Base-by-base conservation (phyloP, 2,888 invertebrate species). In the Lampropteryx suffumata region DNA sequence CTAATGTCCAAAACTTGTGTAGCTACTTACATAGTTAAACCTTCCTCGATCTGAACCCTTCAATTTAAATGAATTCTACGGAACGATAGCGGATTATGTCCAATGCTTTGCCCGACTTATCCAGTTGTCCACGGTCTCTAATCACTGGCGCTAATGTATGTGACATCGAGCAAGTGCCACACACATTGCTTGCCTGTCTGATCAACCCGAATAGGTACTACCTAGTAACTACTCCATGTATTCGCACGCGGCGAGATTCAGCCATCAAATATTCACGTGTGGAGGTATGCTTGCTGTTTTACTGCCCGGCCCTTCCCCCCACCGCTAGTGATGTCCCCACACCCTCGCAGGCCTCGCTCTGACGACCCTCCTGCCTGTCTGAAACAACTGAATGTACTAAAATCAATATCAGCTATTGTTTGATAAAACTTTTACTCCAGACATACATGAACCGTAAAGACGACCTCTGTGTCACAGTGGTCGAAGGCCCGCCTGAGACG, bases 211-310 rank as follows among this genome's bases (percentile, higher is more conserved):
- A 65, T 73, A 70, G 73, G 58, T 61, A n/a, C n/a, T n/a, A n/a
- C n/a, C n/a, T n/a, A n/a, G n/a, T n/a, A n/a, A n/a, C n/a, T n/a
- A n/a, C n/a, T n/a, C n/a, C n/a, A 64, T 71, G 73, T 71, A 75
- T 73, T 73, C 69, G 72, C 79, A 73, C 79, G 79, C 79, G 79
- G 78, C 77, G 84, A 85, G 86, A 87, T 86, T 84, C 82, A 76
- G 71, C 71, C 82, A 89, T 89, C 82, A 87, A 89, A 89, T 86
- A 89, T 89, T 89, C 85, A 89, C 85, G 80, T 82, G 82, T 80
- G 82, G 82, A 80, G 84, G 77, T 74, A 80, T 78, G 82, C 79
- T 81, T 84, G 83, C 82, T 79, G 80, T 82, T 86, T 85, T 82
- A 84, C 83, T 80, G 84, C 79, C 77, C 73, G 52, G 59, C 62